These are phyloP conservation scores for Misgurnus mizolepis DNA, from an alignment of 2,113 vertebrate species.

Conservation along the genomic window DNA sequence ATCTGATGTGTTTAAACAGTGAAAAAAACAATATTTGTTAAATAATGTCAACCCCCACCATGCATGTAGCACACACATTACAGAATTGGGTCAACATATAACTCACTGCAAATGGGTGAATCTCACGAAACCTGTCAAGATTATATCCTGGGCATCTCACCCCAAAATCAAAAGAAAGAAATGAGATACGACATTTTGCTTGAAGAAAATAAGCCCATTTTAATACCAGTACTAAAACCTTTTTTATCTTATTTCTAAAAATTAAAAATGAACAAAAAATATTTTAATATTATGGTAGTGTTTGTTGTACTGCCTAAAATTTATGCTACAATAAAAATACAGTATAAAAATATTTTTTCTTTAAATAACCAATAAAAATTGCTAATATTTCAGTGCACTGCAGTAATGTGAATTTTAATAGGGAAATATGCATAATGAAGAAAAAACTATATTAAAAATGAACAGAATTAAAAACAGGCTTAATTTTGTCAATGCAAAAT, in stretches of 20 bases:
- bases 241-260: no score
- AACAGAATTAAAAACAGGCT: no score
- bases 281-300: neutral
- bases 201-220: neutral
- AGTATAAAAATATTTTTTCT: no score
- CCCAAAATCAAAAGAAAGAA: neutral
- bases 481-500: neutral
- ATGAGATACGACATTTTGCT: neutral
- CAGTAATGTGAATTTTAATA: no score
- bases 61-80: constrained; percentile 40
- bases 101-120: constrained; percentile 22
- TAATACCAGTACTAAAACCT: no score
- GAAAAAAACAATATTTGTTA: neutral
- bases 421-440: no score
- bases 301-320: neutral
- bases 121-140: neutral
- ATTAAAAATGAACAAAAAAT: no score
- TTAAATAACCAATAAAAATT: no score
- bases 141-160: neutral
- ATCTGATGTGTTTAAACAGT: neutral
- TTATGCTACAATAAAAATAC: neutral
- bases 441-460: no score
- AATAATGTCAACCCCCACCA: constrained; percentile 23
- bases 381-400: no score
- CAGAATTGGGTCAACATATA: constrained; percentile 26